Base-by-base conservation (phyloP, 1,140 invertebrate genomes). In the Pseudomyrmex dendroicus region DNA sequence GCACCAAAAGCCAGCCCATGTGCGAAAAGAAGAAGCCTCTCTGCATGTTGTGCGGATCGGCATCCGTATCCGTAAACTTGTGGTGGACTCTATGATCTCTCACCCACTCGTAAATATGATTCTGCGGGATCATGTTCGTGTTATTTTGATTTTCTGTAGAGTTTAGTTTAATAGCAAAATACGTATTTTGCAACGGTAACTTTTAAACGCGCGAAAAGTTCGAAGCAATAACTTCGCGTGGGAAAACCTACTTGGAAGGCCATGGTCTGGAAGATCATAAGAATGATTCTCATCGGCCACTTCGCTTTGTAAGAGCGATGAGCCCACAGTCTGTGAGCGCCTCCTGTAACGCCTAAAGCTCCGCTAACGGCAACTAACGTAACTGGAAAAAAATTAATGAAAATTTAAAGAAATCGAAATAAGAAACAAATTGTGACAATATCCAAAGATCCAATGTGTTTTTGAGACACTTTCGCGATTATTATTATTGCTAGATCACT, bases 11-110 rank as follows among this genome's bases (percentile, higher is more conserved):
- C 98, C 98, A 99, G 2, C 98, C 98, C 86, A 99, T 97, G 91
- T 99, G 98, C 0, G 98, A 96, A 92, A 99, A 99, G 95, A 99
- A 98, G 92, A 99, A 98, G 1, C 98, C 98, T 85, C 98, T 93
- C 62, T 95, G 95, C 0, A 97, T 96, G 87, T 98, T 98, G 91
- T 98, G 98, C 0, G 98, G 98, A 93, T 99, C 98, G 0, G 98
- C 98, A 91, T 98, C 96, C 0, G 98, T 98, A 90, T 99, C 98
- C 0, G 97, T 97, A 92, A 97, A 98, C 93, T 98, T 98, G 90
- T 98, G 98, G 92, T 99, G 98, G 0, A 98, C 97, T 83, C 98
- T 95, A 91, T 99, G 98, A 92, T 99, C 98, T 62, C 96, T 95
- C 0, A 96, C 96, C 97, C 97, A 97, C 90, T 97, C 96, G 88